Evolutionary conservation across 2,888 invertebrate genomes (phyloP).

Genomic region (Calliopum simillimum): DNA sequence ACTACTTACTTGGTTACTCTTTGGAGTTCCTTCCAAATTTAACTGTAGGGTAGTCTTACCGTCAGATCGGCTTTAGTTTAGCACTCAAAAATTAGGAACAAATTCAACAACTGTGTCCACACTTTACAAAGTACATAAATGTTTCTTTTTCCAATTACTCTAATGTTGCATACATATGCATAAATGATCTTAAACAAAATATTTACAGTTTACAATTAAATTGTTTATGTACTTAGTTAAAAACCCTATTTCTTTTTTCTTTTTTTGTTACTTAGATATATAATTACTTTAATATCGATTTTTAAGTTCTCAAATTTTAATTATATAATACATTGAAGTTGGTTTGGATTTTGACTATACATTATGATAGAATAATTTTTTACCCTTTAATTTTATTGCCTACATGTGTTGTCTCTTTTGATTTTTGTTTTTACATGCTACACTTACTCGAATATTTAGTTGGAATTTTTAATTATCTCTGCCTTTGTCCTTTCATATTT

Average conservation of each 20-base stretch:
- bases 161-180: neutral
- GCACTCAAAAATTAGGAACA: no score
- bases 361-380: slow-evolving; percentile 11
- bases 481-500: neutral
- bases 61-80: no score
- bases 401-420: slow-evolving; percentile 1
- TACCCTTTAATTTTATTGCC: slow-evolving; percentile 21
- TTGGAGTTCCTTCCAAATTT: no score
- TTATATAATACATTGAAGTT: neutral
- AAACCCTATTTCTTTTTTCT: slow-evolving; percentile 12
- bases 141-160: neutral
- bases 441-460: neutral
- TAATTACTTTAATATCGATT: neutral
- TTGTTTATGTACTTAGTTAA: neutral
- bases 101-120: neutral
- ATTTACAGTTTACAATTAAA: slow-evolving; percentile 19
- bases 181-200: slow-evolving; percentile 8
- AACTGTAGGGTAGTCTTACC: no score
- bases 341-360: neutral
- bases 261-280: neutral
- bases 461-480: slow-evolving; percentile 23
- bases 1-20: no score
- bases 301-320: slow-evolving; percentile 2
- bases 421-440: slow-evolving; percentile 6
- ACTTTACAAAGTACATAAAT: neutral